phyloP scores from a whole-genome alignment of 2,888 invertebrate genomes.

The Andrena bucephala region DNA sequence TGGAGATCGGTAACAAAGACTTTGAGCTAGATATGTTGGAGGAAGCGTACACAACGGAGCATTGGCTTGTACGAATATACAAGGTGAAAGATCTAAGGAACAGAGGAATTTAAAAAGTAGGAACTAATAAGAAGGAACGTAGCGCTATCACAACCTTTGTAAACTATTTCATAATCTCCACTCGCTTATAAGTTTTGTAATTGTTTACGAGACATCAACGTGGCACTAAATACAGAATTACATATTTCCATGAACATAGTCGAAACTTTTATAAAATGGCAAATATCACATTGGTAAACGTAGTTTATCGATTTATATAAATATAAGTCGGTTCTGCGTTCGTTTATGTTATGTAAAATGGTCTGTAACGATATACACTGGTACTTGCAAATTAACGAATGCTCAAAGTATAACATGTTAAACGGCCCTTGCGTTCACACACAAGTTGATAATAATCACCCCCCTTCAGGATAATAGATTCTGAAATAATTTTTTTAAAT shows the following conservation, averaged over 20 bases:
- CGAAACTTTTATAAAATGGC: conserved; percentile 46
- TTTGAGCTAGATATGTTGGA: conserved; percentile 99
- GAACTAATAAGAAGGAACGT: conserved; percentile 32
- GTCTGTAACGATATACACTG: conserved; percentile 7
- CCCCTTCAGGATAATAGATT: neutral
- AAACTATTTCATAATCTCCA: conserved; percentile 46
- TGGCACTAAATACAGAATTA: conserved; percentile 43
- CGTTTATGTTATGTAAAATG: conserved; percentile 16
- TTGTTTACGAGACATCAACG: conserved; percentile 38
- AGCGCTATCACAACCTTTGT: conserved; percentile 30
- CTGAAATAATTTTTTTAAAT: neutral
- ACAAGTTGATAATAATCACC: conserved; percentile 9
- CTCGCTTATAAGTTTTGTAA: conserved; percentile 55
- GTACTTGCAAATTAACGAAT: conserved; percentile 11
- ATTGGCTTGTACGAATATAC: conserved; percentile 99
- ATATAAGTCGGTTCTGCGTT: conserved; percentile 20
- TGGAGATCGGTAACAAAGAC: conserved; percentile 99
- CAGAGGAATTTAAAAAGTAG: conserved; percentile 89
- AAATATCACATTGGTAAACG: conserved; percentile 31
- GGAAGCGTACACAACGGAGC: conserved; percentile 99
- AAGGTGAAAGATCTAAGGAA: conserved; percentile 98
- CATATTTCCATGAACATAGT: conserved; percentile 39
- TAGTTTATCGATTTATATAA: conserved; percentile 33
- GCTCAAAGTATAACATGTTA: conserved; percentile 7
- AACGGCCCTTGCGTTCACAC: conserved; percentile 1